A percentile compares a stretch with the other conserved stretches of the same genome.
These are phyloP conservation scores for Atherix ibis DNA, from an alignment of 2,888 invertebrate species.

Conservation along the genomic window DNA sequence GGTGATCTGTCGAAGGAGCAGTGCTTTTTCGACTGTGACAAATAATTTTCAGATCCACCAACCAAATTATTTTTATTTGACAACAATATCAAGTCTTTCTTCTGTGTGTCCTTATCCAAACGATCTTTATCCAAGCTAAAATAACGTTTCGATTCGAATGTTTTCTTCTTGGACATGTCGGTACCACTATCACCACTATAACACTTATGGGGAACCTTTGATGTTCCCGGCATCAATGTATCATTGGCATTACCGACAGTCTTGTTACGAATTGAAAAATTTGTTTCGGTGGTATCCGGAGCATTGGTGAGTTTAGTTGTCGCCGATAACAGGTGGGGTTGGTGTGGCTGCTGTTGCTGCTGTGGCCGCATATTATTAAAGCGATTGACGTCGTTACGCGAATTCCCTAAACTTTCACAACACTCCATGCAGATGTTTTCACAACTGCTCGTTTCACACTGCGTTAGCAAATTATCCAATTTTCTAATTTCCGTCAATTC, in stretches of 20 bases:
- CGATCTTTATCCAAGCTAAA: constrained; percentile 17
- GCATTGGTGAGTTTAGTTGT: constrained; percentile 4
- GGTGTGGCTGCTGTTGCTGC: neutral
- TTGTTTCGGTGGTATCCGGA: constrained; percentile 15
- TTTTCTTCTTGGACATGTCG: constrained; percentile 13
- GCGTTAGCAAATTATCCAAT: constrained; percentile 18
- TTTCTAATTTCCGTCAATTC: constrained; percentile 20
- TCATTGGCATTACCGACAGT: constrained; percentile 1
- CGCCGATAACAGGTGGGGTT: too few relatives aligned
- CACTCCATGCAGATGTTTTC: constrained; percentile 20
- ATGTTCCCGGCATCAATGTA: constrained; percentile 9
- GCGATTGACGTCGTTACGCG: constrained; percentile 11
- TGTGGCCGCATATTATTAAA: neutral
- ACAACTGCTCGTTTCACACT: constrained; percentile 20
- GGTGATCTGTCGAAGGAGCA: constrained; percentile 15
- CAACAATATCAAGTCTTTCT: constrained; percentile 1
- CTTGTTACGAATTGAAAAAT: constrained; percentile 7
- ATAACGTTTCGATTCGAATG: constrained; percentile 14
- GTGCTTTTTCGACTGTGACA: constrained; percentile 12
- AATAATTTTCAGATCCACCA: constrained; percentile 11
- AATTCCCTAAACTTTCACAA: constrained; percentile 18
- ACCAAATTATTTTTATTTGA: constrained; percentile 5
- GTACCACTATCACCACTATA: constrained; percentile 14
- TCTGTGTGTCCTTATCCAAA: constrained; percentile 9
- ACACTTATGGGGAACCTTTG: constrained; percentile 12